Evolutionary conservation across 64 coral and sea anemone species (phyloP).

Genomic region (Exaiptasia diaphana): DNA sequence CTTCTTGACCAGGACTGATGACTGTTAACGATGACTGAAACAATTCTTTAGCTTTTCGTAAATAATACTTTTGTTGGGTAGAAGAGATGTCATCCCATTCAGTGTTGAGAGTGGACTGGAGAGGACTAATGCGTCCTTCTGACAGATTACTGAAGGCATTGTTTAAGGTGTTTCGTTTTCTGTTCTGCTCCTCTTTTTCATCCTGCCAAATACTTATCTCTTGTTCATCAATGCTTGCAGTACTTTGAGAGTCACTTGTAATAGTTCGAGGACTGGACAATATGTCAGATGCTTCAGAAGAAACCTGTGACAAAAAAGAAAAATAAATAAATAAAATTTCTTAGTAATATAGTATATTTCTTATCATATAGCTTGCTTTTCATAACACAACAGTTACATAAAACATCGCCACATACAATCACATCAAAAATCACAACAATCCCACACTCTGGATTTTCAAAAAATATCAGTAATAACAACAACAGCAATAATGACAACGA

Average conservation of each 20-base stretch:
- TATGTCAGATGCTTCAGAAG: not conserved
- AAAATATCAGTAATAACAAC: no score
- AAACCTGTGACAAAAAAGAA: not conserved
- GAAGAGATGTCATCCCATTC: slow-evolving; percentile 13
- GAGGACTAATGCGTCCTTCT: slow-evolving; percentile 12
- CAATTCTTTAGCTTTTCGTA: slow-evolving; percentile 11
- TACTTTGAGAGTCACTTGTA: not conserved
- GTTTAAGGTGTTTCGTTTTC: slow-evolving; percentile 9
- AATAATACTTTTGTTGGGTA: slow-evolving; percentile 30
- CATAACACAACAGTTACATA: no score
- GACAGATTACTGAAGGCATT: slow-evolving; percentile 11
- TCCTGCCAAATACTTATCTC: slow-evolving; percentile 25
- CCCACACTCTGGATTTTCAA: no score
- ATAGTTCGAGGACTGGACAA: not conserved
- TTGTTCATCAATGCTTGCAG: not conserved
- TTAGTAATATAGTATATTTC: no score
- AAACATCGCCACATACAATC: no score
- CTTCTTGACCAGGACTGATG: slow-evolving; percentile 28
- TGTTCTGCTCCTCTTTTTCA: slow-evolving; percentile 9
- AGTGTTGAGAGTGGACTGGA: slow-evolving; percentile 30
- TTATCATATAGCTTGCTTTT: no score
- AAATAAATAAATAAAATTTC: not conserved
- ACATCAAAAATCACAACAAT: no score
- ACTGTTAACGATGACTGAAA: slow-evolving; percentile 10
- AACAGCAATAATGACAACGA: no score